These are phyloP conservation scores for Furcula furcula DNA, from an alignment of 2,888 invertebrate species.

Conservation along the genomic window DNA sequence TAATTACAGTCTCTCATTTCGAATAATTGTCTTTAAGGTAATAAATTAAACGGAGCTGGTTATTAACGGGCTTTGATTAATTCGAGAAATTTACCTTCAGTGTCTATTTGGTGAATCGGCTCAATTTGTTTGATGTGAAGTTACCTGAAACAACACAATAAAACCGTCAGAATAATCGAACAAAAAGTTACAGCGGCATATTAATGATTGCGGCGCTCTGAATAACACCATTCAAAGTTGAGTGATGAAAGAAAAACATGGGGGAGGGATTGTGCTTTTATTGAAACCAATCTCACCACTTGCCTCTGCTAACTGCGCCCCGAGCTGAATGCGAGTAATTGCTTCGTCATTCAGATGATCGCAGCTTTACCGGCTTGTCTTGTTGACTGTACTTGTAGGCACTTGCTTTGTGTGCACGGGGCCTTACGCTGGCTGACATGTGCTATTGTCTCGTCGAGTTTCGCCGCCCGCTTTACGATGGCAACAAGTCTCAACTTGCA, in stretches of 20 bases:
- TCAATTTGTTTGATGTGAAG: constrained; percentile 12
- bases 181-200: constrained; percentile 13
- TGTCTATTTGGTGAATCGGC: not conserved
- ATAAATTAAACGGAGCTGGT: too few species aligned
- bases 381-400: constrained; percentile 66
- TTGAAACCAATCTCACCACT: constrained; percentile 80
- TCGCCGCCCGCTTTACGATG: constrained; percentile 51
- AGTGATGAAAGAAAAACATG: constrained; percentile 79
- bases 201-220: constrained; percentile 46
- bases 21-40: not conserved
- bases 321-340: constrained; percentile 75
- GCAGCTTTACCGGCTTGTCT: constrained; percentile 69
- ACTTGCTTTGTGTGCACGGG: constrained; percentile 61
- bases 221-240: constrained; percentile 70
- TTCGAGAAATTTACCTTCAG: not conserved
- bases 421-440: constrained; percentile 63
- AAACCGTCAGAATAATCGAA: constrained; percentile 24
- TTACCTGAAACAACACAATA: constrained; percentile 57
- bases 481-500: constrained; percentile 45
- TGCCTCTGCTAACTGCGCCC: constrained; percentile 71
- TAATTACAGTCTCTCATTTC: constrained; percentile 11
- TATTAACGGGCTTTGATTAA: constrained; percentile 4
- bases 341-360: constrained; percentile 79
- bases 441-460: constrained; percentile 57
- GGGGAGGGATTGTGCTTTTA: constrained; percentile 76